Conservation (phyloP, 1,140 invertebrate genomes). For the Bombus confusus region DNA sequence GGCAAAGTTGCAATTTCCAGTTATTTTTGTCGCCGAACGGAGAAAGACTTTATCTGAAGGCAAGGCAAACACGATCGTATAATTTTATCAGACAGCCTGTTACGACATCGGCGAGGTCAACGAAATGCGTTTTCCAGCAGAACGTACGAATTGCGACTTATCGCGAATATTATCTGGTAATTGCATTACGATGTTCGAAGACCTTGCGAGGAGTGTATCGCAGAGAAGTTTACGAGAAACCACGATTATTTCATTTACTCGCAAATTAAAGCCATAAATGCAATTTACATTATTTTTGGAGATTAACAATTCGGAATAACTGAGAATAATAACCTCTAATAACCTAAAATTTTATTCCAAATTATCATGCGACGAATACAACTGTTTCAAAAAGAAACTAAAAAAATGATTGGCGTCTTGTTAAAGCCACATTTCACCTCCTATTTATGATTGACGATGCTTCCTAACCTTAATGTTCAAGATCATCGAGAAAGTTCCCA, state of each 20-base stretch:
- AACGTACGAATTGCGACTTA: slow-evolving; percentile 7
- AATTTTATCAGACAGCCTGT: slow-evolving; percentile 31
- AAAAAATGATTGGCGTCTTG: too few relatives aligned
- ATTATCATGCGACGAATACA: too few relatives aligned
- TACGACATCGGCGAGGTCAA: slow-evolving; percentile 37
- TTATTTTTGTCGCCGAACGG: background rate
- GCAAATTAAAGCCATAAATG: background rate
- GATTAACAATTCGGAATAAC: background rate
- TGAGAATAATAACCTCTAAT: too few relatives aligned
- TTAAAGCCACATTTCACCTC: too few relatives aligned
- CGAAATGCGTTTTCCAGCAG: slow-evolving; percentile 23
- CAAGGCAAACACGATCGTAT: slow-evolving; percentile 22
- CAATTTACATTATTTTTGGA: background rate
- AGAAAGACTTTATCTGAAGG: slow-evolving; percentile 5
- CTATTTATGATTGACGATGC: background rate
- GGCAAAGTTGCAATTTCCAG: background rate
- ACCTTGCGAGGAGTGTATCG: background rate
- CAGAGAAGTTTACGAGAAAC: background rate
- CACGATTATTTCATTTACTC: too few relatives aligned
- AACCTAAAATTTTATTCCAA: too few relatives aligned
- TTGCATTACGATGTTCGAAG: slow-evolving; percentile 24
- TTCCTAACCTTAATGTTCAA: background rate
- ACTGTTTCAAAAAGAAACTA: too few relatives aligned
- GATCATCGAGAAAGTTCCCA: background rate
- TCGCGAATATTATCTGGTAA: slow-evolving; percentile 20